Base-by-base conservation (phyloP, 1,140 invertebrate species). In the Zaprionus vittiger region DNA sequence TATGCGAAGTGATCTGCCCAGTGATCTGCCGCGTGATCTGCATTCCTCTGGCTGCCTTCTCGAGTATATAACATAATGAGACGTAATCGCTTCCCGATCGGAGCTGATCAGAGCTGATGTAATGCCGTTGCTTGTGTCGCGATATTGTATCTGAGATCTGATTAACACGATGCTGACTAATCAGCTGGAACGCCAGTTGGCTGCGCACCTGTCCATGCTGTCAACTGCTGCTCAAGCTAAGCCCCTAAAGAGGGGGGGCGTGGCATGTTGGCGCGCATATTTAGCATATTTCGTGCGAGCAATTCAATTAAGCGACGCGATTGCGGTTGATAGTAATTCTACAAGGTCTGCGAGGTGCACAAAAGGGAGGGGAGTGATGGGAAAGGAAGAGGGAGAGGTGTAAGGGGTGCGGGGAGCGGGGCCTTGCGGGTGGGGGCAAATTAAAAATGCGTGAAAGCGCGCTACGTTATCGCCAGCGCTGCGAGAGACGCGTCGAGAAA, bases 381-480 rank as follows among this genome's bases (percentile, higher is more conserved):
- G 37, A 14, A 14, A 15, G 4, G 55, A 14, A 24, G 60, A 34
- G 41, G 24, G 24, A 26, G 24, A 26, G 24, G 24, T 5, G 24
- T 26, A 4, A 26, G 24, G 4, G 17, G 74, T 54, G n/a, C 17
- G 28, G n/a, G 22, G 14, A n/a, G 64, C 61, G 17, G 49, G 47
- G 49, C 60, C 47, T 62, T 41, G 47, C n/a, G 41, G 34, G n/a
- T 52, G 44, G 34, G 24, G 24, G 14, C 49, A 64, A 64, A 87
- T 87, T 87, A 89, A 87, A 87, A 87, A 87, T 87, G 84, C 84
- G 84, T 89, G 84, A 87, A 87, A 87, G 81, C 78, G 81, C 73
- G 78, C 80, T 52, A 38, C 60, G 69, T 62, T 84, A 84, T 78
- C 81, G 74, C 57, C 20, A 31, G 52, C 59, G 73, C 44, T 26